Evolutionary conservation across 2,888 invertebrate genomes (phyloP), one percentile per base, ranked within the genome.

Genomic region (Dendrolimus pini): DNA sequence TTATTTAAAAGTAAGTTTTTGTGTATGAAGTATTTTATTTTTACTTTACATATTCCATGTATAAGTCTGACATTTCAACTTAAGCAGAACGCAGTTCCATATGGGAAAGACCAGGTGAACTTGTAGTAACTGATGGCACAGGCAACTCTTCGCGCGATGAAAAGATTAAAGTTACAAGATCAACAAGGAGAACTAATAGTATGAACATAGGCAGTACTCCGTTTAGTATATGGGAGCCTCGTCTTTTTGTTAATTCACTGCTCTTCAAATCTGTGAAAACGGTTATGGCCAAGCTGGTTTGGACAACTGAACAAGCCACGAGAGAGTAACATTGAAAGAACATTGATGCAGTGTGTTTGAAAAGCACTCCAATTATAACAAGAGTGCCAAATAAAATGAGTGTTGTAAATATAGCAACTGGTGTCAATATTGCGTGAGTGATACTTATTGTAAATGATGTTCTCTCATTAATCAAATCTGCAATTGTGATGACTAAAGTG

Each of bases 141-240:
- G 58, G 13, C 12, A 67, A 62, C 41, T 59, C 62, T 41, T 71
- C 62, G 9, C 80, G 78, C 57, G 63, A 67, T 1, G 78, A 70
- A 61, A 85, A 77, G 56, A 80, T 60, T n/a, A 77, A 64, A 12
- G 80, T 60, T 18, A 80, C 67, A 2, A 87, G 67, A 60, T 88
- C 85, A n/a, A 77, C 72, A 18, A 83, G 57, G 55, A 87, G 53
- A 52, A 85, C 57, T 9, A 80, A 60, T 62, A 77, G 70, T 54
- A 72, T 76, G 2, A 86, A 67, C 70, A 87, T 73, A 7, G 88
- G 87, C 8, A 88, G 61, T 10, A 89, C 63, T 14, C 80, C 85
- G 65, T 86, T 82, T 30, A 89, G 60, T 9, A 81, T 68, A 1
- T 70, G 47, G 1, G 74, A 73, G 30, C 74, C 72, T 57, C 73